phyloP scores from a whole-genome alignment of 2,113 vertebrate genomes.

The Apistogramma diplotaenia region DNA sequence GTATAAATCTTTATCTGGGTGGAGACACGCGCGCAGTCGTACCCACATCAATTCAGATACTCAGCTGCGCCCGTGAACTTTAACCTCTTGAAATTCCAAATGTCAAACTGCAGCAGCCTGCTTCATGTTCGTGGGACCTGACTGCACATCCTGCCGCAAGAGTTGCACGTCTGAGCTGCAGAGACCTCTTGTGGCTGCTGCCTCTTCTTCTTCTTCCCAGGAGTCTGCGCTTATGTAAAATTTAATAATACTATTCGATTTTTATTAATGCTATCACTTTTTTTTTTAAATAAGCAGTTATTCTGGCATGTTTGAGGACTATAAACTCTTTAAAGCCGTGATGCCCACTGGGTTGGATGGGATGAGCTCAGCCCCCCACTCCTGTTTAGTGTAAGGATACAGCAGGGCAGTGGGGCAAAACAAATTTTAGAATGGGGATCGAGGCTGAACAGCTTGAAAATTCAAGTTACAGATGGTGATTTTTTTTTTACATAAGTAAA shows the following conservation, averaged over 20 bases:
- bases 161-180: slow-evolving; percentile 7
- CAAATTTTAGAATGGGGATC: too few relatives aligned
- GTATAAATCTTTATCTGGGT: background rate
- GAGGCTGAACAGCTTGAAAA: too few relatives aligned
- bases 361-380: too few relatives aligned
- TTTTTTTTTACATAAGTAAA: too few relatives aligned
- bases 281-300: background rate
- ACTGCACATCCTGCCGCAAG: background rate
- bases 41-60: background rate
- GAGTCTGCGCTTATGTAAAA: background rate
- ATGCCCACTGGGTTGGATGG: too few relatives aligned
- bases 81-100: background rate
- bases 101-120: slow-evolving; percentile 13
- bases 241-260: background rate
- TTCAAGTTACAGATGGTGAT: too few relatives aligned
- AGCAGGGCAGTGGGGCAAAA: too few relatives aligned
- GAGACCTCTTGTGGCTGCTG: slow-evolving; percentile 53
- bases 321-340: too few relatives aligned
- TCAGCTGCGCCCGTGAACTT: background rate
- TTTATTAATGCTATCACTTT: background rate
- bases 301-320: background rate
- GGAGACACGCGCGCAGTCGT: background rate
- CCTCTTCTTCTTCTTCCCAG: background rate
- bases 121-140: background rate
- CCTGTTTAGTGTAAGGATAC: too few relatives aligned